These are phyloP conservation scores for Periphyllus acericola DNA, from an alignment of 2,888 invertebrate species.

Conservation along the genomic window DNA sequence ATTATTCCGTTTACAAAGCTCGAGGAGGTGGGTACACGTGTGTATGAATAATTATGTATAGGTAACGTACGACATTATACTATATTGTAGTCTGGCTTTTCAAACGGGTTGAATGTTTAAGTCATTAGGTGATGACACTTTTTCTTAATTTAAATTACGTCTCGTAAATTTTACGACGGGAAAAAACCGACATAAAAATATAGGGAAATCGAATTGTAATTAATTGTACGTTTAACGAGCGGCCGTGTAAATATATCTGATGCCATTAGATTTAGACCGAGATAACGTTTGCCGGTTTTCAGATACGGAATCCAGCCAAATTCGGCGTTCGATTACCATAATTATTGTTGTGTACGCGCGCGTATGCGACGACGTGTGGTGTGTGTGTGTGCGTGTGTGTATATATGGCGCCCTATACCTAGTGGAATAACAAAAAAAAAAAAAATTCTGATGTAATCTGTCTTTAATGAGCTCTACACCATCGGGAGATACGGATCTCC, in stretches of 20 bases:
- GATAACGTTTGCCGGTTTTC: slow-evolving; percentile 55
- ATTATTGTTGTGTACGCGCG: slow-evolving; percentile 37
- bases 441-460: slow-evolving; percentile 50
- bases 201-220: slow-evolving; percentile 52
- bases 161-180: slow-evolving; percentile 19
- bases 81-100: neutral
- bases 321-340: slow-evolving; percentile 58
- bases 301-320: slow-evolving; percentile 37
- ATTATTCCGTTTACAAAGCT: neutral
- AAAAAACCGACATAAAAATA: neutral
- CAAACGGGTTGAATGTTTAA: slow-evolving; percentile 15
- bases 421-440: neutral
- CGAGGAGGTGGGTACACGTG: neutral
- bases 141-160: slow-evolving; percentile 49
- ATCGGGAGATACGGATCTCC: slow-evolving; percentile 37
- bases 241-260: slow-evolving; percentile 49
- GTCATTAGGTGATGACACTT: slow-evolving; percentile 41
- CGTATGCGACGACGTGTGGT: neutral
- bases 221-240: slow-evolving; percentile 58
- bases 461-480: slow-evolving; percentile 58
- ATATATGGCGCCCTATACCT: slow-evolving; percentile 35
- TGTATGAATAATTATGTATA: no score
- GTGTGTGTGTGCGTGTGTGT: slow-evolving; percentile 3
- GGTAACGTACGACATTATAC: neutral
- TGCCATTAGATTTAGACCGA: slow-evolving; percentile 41